Base-by-base conservation (phyloP, 2,797 vertebrate species). In the Hydrocynus forskahlii region DNA sequence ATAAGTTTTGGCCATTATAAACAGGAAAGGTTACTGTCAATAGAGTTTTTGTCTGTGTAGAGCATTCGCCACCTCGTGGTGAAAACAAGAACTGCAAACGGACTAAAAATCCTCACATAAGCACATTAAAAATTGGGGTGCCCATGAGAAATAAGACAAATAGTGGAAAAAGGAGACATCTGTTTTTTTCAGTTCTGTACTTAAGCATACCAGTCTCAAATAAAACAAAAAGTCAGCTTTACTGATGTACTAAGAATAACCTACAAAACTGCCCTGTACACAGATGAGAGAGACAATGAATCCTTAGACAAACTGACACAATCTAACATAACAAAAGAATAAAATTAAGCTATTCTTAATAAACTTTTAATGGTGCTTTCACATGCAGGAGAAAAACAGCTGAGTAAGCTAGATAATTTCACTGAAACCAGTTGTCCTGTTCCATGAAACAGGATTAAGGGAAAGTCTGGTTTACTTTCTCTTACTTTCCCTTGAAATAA, bases 1-100 rank as follows among this genome's bases (percentile, higher is more conserved):
- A 86, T 66, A n/a, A 59, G 50, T 59, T 86, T 80, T 79, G 83
- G 77, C 85, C 79, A 88, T 78, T 64, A 78, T 55, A 17, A 75
- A 75, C 29, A 82, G 73, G 73, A 86, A 78, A 67, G 6, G 21
- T 78, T 83, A 35, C 19, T 35, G 38, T 50, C 16, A 43, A 21
- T 59, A 63, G 57, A 14, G 10, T 17, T 57, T 57, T 57, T 5
- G 19, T 19, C 19, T 35, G 43, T 43, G 23, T 25, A 50, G n/a
- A 79, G 29, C 17, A 80, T 62, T 35, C 70, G 16, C 84, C 85
- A 86, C 87, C 90, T 86, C 19, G 76, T 89, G 90, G 87, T 7
- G 17, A 81, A 14, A 82, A 35, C 23, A 19, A 79, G 66, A 78
- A 90, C 40, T 83, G 83, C 89, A 89, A 54, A 7, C 60, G 62